A percentile compares a stretch with the other conserved stretches of the same genome.
Conservation (phyloP, 2,797 vertebrate species). For the Rhabdomys pumilio region DNA sequence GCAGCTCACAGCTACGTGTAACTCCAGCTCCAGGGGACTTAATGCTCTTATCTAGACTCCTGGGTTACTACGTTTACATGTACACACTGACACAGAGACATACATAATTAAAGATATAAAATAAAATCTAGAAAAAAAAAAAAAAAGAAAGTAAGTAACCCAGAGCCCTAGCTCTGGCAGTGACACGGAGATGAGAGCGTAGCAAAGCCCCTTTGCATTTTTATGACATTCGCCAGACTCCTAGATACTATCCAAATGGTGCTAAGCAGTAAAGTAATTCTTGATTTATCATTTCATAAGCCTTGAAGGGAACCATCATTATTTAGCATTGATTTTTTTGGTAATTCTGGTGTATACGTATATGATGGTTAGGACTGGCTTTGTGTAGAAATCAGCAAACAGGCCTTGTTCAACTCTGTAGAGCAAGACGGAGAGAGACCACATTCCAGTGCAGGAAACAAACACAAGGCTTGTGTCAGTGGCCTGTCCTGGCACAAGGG, state of each 20-base stretch:
- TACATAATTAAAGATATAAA: not conserved
- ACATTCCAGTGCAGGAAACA: too few species aligned
- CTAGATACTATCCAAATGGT: not conserved
- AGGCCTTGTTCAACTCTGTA: accelerated
- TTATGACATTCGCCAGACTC: not conserved
- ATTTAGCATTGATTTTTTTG: not conserved
- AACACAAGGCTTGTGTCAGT: accelerated
- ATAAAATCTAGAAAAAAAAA: not conserved
- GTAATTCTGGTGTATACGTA: not conserved
- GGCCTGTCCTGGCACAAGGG: not conserved
- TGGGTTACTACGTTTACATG: not conserved
- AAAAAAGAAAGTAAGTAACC: not conserved
- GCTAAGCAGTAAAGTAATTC: not conserved
- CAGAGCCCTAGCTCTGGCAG: not conserved
- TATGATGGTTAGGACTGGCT: not conserved
- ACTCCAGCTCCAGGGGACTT: not conserved
- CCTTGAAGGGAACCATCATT: not conserved
- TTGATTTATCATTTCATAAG: not conserved
- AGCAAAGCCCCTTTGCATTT: not conserved
- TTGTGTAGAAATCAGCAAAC: not conserved
- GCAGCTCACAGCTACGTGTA: not conserved
- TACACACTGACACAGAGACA: not conserved
- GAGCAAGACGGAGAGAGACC: too few species aligned
- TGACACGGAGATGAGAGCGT: not conserved
- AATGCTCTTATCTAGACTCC: not conserved